These are phyloP conservation scores for Oxyscelio sp. DNA, from an alignment of 2,888 invertebrate species.

Conservation along the genomic window DNA sequence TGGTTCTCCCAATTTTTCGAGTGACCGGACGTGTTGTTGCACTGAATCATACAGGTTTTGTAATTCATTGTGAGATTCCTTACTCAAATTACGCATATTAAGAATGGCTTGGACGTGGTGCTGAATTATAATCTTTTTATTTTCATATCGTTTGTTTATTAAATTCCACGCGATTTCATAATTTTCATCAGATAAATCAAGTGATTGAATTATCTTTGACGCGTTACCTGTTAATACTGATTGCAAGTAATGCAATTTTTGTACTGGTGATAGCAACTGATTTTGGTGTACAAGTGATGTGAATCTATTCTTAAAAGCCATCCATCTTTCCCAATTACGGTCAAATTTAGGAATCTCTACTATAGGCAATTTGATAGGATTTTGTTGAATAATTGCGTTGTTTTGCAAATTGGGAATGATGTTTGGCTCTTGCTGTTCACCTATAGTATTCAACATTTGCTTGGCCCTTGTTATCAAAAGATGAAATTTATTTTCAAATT, in stretches of 20 bases:
- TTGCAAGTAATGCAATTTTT: constrained; percentile 18
- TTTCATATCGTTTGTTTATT: background rate
- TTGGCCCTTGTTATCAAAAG: background rate
- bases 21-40: constrained; percentile 14
- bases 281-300: background rate
- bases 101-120: constrained; percentile 8
- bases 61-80: background rate
- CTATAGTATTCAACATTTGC: background rate
- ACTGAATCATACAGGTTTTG: constrained; percentile 8
- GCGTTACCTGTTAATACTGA: constrained; percentile 12
- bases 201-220: background rate
- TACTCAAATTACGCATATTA: background rate
- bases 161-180: constrained; percentile 40
- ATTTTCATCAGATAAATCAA: constrained; percentile 49
- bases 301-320: background rate
- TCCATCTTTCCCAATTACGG: constrained; percentile 24
- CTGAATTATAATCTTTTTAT: constrained; percentile 7
- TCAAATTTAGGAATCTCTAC: constrained; percentile 22
- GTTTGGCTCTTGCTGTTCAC: background rate
- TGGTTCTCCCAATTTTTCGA: constrained; percentile 24
- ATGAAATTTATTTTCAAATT: constrained; percentile 11
- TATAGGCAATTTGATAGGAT: constrained; percentile 6
- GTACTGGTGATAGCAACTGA: background rate
- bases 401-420: constrained; percentile 4
- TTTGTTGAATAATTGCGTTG: background rate